Percentiles rank a stretch among this genome's conserved stretches.
Evolutionary conservation across 2,888 invertebrate species (phyloP).

Genomic region (Cataglyphis rosenhaueri): DNA sequence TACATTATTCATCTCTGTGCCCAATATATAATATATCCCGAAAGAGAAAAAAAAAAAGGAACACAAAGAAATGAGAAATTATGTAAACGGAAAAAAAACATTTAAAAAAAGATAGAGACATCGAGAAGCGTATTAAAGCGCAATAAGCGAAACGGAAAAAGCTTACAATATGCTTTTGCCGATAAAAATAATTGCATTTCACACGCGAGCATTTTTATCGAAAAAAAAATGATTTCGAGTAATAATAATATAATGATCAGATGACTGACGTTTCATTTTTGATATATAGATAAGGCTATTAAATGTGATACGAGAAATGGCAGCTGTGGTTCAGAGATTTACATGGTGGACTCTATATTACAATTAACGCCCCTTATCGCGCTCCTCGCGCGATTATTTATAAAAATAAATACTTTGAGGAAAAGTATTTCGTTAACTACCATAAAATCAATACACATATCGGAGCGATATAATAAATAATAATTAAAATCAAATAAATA

Average conservation of each 20-base stretch:
- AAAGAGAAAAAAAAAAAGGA: neutral
- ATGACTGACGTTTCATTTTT: slow-evolving; percentile 67
- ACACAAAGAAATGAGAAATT: slow-evolving; percentile 62
- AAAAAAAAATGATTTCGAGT: slow-evolving; percentile 62
- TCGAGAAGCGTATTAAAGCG: slow-evolving; percentile 79
- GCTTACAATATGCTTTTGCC: slow-evolving; percentile 72
- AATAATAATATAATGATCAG: slow-evolving; percentile 47
- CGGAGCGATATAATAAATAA: slow-evolving; percentile 83
- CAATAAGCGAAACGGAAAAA: slow-evolving; percentile 80
- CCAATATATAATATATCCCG: slow-evolving; percentile 44
- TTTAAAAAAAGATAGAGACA: slow-evolving; percentile 71
- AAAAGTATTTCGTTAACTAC: slow-evolving; percentile 77
- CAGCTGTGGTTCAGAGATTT: slow-evolving; percentile 73
- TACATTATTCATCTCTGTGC: slow-evolving; percentile 55
- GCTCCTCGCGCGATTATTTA: slow-evolving; percentile 81
- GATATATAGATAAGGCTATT: slow-evolving; percentile 71
- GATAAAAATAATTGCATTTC: slow-evolving; percentile 72
- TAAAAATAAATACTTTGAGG: slow-evolving; percentile 85
- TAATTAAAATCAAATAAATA: slow-evolving; percentile 85
- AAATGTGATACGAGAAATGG: slow-evolving; percentile 77
- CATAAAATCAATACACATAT: slow-evolving; percentile 73
- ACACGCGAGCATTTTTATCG: slow-evolving; percentile 76
- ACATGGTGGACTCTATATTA: slow-evolving; percentile 74
- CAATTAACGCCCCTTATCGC: slow-evolving; percentile 72
- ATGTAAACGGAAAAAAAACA: slow-evolving; percentile 67